Conservation (phyloP, 2,888 invertebrate species). For the Blastobasis lacticolella region DNA sequence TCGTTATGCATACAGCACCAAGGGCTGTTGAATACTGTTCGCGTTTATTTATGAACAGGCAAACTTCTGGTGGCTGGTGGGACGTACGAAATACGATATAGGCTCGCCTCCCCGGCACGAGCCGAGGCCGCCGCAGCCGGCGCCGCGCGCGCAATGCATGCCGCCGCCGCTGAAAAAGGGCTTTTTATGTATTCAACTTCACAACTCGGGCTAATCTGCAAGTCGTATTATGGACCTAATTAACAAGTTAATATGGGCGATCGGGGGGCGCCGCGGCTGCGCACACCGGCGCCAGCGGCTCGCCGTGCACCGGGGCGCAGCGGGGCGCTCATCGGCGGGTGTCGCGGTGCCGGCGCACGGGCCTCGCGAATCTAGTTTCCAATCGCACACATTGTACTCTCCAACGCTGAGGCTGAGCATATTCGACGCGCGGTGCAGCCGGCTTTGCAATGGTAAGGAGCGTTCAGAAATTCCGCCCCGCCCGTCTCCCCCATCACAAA, state of each 20-base stretch:
- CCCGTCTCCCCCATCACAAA: slow-evolving; percentile 74
- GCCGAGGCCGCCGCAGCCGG: slow-evolving; percentile 22
- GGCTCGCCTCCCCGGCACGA: slow-evolving; percentile 43
- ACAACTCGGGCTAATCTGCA: slow-evolving; percentile 86
- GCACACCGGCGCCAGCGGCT: slow-evolving; percentile 35
- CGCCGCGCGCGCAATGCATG: slow-evolving; percentile 59
- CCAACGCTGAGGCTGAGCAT: slow-evolving; percentile 13
- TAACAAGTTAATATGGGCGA: slow-evolving; percentile 92
- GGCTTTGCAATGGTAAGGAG: slow-evolving; percentile 72
- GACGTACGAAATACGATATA: slow-evolving; percentile 65
- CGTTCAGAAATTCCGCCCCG: slow-evolving; percentile 73
- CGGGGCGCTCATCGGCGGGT: not conserved
- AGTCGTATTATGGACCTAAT: slow-evolving; percentile 93
- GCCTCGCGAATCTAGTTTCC: slow-evolving; percentile 25
- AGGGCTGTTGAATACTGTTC: slow-evolving; percentile 76
- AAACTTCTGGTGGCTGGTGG: slow-evolving; percentile 73
- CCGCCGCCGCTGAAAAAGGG: slow-evolving; percentile 76
- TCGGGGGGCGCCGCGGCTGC: slow-evolving; percentile 76
- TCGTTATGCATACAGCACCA: slow-evolving; percentile 77
- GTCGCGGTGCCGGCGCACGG: slow-evolving; percentile 15
- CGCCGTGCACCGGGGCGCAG: too few relatives aligned
- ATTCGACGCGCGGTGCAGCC: slow-evolving; percentile 29
- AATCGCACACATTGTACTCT: slow-evolving; percentile 10
- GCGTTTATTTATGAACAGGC: slow-evolving; percentile 76
- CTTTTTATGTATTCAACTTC: slow-evolving; percentile 81